A percentile compares a stretch with the other conserved stretches of the same genome.
These are phyloP conservation scores for Trichogramma pretiosum DNA, from an alignment of 1,140 invertebrate species.

Conservation along the genomic window DNA sequence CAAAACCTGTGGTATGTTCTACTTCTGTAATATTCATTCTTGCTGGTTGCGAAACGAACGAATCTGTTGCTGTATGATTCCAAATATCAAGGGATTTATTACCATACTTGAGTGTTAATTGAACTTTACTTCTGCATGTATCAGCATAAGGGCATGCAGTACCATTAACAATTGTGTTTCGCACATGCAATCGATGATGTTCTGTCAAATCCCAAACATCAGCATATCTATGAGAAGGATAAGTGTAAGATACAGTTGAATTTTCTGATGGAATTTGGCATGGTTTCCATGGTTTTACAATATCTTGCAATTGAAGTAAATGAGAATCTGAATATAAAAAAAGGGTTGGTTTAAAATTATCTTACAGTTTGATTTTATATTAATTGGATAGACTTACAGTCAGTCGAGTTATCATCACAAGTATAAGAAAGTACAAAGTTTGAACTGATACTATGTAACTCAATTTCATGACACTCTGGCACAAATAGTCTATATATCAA, in stretches of 20 bases:
- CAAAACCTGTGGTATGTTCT: constrained; percentile 57
- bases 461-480: constrained; percentile 41
- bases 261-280: too few species aligned
- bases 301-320: neutral
- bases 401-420: constrained; percentile 29
- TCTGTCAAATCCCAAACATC: constrained; percentile 28
- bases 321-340: too few species aligned
- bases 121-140: constrained; percentile 54
- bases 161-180: constrained; percentile 51
- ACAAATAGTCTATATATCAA: constrained; percentile 30
- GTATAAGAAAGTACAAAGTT: constrained; percentile 32
- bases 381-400: too few species aligned
- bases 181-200: constrained; percentile 46
- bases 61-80: too few species aligned
- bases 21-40: constrained; percentile 43
- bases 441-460: constrained; percentile 42
- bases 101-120: constrained; percentile 47
- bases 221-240: constrained; percentile 15
- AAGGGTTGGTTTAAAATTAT: too few species aligned
- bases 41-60: constrained; percentile 59
- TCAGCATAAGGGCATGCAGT: constrained; percentile 54
- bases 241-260: constrained; percentile 6
- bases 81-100: constrained; percentile 45
- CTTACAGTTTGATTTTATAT: too few species aligned
- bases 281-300: too few species aligned